A percentile compares a stretch with the other conserved stretches of the same genome.
Conservation (phyloP, 2,113 vertebrate genomes). For the Felis chaus region DNA sequence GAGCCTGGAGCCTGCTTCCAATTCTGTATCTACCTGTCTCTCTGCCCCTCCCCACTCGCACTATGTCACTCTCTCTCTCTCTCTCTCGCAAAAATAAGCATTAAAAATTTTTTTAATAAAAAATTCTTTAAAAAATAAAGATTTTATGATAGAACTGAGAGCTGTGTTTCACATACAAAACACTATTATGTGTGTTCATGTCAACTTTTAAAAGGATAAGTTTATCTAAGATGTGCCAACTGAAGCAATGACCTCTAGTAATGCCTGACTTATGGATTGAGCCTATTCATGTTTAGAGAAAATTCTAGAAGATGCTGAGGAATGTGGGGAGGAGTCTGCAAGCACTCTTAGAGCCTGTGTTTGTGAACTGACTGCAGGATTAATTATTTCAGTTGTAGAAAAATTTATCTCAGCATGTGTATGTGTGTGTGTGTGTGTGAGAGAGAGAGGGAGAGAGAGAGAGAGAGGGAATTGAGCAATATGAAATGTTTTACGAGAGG, state of each 20-base stretch:
- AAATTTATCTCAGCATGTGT: neutral
- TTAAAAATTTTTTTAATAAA: neutral
- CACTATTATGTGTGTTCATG: neutral
- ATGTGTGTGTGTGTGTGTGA: neutral
- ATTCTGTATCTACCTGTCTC: too few species aligned
- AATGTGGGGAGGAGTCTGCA: neutral
- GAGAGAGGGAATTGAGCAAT: neutral
- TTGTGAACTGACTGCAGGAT: neutral
- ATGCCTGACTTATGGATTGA: neutral
- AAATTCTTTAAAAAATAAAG: neutral
- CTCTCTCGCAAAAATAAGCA: too few species aligned
- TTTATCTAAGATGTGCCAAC: neutral
- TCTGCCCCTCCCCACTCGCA: too few species aligned
- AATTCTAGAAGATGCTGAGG: neutral
- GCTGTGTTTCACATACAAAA: neutral
- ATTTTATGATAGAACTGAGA: neutral
- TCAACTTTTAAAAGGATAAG: neutral
- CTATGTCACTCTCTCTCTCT: too few species aligned
- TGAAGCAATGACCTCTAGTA: neutral
- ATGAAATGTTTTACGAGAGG: neutral
- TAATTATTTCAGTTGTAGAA: slow-evolving; percentile 2
- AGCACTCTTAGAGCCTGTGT: neutral
- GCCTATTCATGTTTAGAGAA: neutral
- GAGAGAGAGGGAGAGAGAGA: neutral
- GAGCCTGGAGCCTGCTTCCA: too few species aligned